These are phyloP conservation scores for Oreochromis mossambicus DNA, from an alignment of 2,797 vertebrate genomes.

Conservation along the genomic window DNA sequence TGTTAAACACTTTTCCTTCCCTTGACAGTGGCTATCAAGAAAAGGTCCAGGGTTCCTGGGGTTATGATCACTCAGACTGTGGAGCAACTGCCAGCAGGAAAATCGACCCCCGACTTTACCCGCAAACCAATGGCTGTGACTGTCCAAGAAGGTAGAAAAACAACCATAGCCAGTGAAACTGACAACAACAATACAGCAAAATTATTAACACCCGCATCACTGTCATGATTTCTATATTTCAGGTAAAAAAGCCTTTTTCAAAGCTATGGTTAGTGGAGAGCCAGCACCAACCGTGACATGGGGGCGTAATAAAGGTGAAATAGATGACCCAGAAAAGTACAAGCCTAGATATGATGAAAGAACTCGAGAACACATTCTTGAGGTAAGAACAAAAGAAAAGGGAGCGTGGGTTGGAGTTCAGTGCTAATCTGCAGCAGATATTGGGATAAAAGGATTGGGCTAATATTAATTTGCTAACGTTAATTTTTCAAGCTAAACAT, in stretches of 20 bases:
- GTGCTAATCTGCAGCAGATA: neutral
- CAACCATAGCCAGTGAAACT: neutral
- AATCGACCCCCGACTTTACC: conserved; percentile 81
- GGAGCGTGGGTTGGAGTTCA: no score
- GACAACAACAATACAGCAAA: neutral
- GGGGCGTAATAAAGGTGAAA: conserved; percentile 67
- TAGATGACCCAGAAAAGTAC: conserved; percentile 77
- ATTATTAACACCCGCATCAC: neutral
- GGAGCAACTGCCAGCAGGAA: conserved; percentile 78
- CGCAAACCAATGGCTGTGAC: conserved; percentile 81
- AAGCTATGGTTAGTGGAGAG: conserved; percentile 80
- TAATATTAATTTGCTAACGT: neutral
- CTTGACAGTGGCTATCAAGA: conserved; percentile 71
- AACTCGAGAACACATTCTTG: conserved; percentile 76
- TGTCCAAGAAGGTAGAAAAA: conserved; percentile 76
- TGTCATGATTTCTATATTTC: neutral
- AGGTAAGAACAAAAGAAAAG: conserved; percentile 71
- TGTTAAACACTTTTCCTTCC: neutral
- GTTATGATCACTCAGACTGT: conserved; percentile 81
- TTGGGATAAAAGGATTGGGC: neutral
- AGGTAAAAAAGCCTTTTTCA: conserved; percentile 86
- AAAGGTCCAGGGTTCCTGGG: conserved; percentile 80
- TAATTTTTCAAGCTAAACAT: neutral
- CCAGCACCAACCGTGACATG: conserved; percentile 81
- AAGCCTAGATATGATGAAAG: conserved; percentile 63